phyloP scores from a whole-genome alignment of 2,113 vertebrate genomes.

The Laterallus jamaicensis region DNA sequence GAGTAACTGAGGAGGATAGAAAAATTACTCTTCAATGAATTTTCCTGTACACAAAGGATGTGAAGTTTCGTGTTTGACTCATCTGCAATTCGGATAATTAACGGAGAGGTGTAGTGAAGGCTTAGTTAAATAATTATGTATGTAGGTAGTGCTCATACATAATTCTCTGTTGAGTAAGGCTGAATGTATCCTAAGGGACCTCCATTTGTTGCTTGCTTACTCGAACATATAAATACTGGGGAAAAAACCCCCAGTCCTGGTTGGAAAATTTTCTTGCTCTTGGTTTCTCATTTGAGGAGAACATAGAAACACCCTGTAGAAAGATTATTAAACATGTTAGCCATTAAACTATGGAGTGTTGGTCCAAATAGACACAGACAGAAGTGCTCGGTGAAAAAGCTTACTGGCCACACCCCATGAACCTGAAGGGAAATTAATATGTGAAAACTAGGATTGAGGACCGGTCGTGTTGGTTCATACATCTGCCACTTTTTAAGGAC shows the following conservation, averaged over 20 bases:
- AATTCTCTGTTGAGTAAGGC: neutral
- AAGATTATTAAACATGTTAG: neutral
- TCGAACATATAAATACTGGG: neutral
- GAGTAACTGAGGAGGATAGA: neutral
- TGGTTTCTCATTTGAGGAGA: neutral
- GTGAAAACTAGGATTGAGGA: neutral
- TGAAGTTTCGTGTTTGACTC: neutral
- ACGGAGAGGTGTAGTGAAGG: neutral
- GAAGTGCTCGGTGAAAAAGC: neutral
- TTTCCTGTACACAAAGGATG: neutral
- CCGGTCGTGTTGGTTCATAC: fast-evolving
- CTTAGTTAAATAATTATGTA: fast-evolving
- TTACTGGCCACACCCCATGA: neutral
- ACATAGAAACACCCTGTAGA: fast-evolving
- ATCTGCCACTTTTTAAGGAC: neutral
- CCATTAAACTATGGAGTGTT: neutral
- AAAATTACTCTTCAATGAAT: neutral
- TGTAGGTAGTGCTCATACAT: fast-evolving
- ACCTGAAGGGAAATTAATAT: neutral
- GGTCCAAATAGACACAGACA: neutral
- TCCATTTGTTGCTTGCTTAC: neutral
- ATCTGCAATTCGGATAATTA: neutral
- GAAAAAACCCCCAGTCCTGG: neutral
- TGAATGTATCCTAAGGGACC: too few species aligned
- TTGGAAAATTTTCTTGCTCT: neutral